Base-by-base conservation (phyloP, 2,888 invertebrate species). In the Choristoneura rosaceana region DNA sequence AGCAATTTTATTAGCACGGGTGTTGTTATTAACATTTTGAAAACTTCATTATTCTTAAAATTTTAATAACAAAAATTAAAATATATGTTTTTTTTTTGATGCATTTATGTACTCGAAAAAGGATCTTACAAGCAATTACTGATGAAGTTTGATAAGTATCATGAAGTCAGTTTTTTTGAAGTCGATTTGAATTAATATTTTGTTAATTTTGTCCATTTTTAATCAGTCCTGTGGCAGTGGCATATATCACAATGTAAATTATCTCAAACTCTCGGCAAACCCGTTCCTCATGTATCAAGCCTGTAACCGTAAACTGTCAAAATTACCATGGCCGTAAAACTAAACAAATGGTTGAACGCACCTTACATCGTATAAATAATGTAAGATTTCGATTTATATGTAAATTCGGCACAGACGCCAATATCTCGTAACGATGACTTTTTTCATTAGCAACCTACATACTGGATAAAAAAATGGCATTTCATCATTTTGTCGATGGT, bases 401-500 rank as follows among this genome's bases (percentile, higher is more conserved):
- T 69, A 73, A 73, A 73, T 69, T 69, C 52, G 67, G 67, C 55
- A 50, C 55, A 34, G 12, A 25, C 25, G 41, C 17, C 34, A n/a
- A 33, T 17, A 15, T 43, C 45, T 33, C 64, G 45, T 69, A 62
- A 67, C 59, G 65, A 50, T 47, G 60, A 43, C 34, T 52, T 25
- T 52, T 34, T 52, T 62, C 33, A 70, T 59, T 70, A 67, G 41
- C 41, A 66, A 34, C 33, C 62, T 38, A 59, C 60, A 34, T 52
- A 60, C n/a, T 33, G 55, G 55, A 68, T 64, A 73, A 69, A 73
- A 70, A 73, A 52, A 52, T 59, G 50, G 38, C 60, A 55, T 71
- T 74, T 73, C 71, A 76, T 76, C 70, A 77, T 80, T 78, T 82
- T 79, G 79, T 83, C 79, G 75, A 78, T 78, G 80, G 81, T 50